A percentile compares a stretch with the other conserved stretches of the same genome.
Evolutionary conservation across 2,888 invertebrate genomes (phyloP).

Genomic region (Drosophila ustulata): DNA sequence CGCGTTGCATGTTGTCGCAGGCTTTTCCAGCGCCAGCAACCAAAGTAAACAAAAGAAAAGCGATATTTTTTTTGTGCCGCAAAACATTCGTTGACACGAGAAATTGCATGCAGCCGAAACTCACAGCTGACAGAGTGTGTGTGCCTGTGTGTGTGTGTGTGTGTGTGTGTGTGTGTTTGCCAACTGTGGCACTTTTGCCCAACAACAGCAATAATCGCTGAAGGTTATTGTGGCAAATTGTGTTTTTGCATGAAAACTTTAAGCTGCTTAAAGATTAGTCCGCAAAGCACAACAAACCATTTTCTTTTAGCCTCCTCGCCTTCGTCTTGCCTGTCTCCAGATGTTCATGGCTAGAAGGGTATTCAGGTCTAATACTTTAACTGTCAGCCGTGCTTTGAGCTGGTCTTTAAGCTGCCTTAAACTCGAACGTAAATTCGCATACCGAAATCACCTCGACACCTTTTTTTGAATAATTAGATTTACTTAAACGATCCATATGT

Average conservation of each 20-base stretch:
- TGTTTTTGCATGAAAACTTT: constrained; percentile 65
- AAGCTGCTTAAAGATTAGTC: constrained; percentile 67
- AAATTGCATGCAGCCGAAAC: constrained; percentile 67
- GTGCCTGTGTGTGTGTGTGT: not conserved
- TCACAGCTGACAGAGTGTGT: constrained; percentile 26
- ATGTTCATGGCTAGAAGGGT: not conserved
- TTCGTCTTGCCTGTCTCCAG: not conserved
- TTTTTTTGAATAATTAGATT: constrained; percentile 1
- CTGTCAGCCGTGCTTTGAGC: not conserved
- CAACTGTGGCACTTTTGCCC: constrained; percentile 61
- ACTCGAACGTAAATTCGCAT: not conserved
- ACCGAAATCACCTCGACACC: not conserved
- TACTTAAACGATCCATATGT: not conserved
- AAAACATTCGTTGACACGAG: constrained; percentile 76
- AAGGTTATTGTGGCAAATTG: constrained; percentile 74
- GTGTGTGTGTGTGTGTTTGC: constrained; percentile 27
- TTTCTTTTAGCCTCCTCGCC: constrained; percentile 13
- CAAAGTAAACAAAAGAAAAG: constrained; percentile 73
- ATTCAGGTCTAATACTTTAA: not conserved
- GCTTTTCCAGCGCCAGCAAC: constrained; percentile 42
- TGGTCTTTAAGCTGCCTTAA: not conserved
- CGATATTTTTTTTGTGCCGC: constrained; percentile 54
- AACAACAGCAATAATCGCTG: constrained; percentile 43
- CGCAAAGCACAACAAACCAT: constrained; percentile 16
- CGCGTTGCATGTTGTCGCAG: constrained; percentile 69